Conservation (phyloP, 2,797 vertebrate species). For the Odontamblyopus lacepedii region DNA sequence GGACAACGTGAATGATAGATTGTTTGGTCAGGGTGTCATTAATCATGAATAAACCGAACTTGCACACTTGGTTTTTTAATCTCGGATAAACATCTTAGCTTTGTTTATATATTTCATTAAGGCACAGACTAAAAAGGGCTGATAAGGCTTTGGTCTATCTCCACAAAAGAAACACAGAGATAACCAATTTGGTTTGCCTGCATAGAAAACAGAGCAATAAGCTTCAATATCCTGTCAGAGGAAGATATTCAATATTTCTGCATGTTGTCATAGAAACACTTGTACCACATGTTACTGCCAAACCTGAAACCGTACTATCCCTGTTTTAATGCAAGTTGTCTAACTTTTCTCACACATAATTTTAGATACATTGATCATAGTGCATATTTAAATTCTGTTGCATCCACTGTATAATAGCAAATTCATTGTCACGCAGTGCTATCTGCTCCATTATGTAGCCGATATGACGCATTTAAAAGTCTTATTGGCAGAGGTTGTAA, state of each 20-base stretch:
- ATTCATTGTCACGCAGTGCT: not conserved
- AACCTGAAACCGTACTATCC: not conserved
- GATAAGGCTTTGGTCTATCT: not conserved
- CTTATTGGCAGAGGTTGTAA: not conserved
- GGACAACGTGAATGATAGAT: too few species aligned
- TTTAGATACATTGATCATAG: not conserved
- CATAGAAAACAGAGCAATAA: slow-evolving; percentile 21
- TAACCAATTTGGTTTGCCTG: slow-evolving; percentile 15
- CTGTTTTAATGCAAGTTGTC: not conserved
- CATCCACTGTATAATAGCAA: not conserved
- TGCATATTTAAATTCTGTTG: not conserved
- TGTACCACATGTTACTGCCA: not conserved
- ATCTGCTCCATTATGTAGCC: too few species aligned
- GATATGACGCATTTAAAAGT: not conserved
- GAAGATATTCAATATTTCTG: slow-evolving; percentile 20
- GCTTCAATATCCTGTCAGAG: slow-evolving; percentile 62
- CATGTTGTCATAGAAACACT: slow-evolving; percentile 9
- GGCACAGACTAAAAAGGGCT: not conserved
- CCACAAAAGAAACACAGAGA: slow-evolving; percentile 19
- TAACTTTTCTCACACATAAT: not conserved
- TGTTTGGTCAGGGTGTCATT: too few species aligned
- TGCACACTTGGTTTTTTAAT: not conserved
- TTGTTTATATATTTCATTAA: slow-evolving; percentile 5
- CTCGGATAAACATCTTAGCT: not conserved
- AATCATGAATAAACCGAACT: too few species aligned